Evolutionary conservation across 2,113 vertebrate genomes (phyloP).

Genomic region (Danio rerio): DNA sequence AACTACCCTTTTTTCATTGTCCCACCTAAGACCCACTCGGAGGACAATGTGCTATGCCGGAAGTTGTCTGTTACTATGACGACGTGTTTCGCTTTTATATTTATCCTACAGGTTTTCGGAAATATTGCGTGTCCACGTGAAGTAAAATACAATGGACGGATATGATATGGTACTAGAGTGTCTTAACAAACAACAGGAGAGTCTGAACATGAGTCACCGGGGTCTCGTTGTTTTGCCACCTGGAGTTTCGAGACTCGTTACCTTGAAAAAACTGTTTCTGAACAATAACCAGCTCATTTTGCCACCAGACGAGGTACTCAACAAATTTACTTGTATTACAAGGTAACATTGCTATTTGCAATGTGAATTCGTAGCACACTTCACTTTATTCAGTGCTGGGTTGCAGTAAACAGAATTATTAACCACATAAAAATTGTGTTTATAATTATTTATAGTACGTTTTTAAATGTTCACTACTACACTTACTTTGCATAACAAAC

Average conservation of each 20-base stretch:
- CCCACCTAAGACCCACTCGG: too few relatives aligned
- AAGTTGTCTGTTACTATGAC: constrained; percentile 31
- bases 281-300: constrained; percentile 57
- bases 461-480: too few relatives aligned
- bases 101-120: neutral
- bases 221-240: constrained; percentile 44
- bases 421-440: too few relatives aligned
- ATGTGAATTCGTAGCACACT: neutral
- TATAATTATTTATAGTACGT: too few relatives aligned
- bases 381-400: neutral
- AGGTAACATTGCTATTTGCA: neutral
- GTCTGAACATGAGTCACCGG: constrained; percentile 54
- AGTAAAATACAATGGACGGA: constrained; percentile 23
- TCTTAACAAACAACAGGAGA: constrained; percentile 38
- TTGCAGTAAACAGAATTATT: too few relatives aligned
- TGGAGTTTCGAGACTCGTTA: constrained; percentile 38
- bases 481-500: too few relatives aligned
- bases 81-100: neutral
- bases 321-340: too few relatives aligned
- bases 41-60: neutral
- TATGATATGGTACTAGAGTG: constrained; percentile 40
- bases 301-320: constrained; percentile 55
- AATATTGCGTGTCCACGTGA: neutral
- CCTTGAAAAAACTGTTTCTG: constrained; percentile 48
- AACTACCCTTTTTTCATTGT: too few relatives aligned